phyloP scores from a whole-genome alignment of 2,113 vertebrate genomes.

The Agelaius phoeniceus region DNA sequence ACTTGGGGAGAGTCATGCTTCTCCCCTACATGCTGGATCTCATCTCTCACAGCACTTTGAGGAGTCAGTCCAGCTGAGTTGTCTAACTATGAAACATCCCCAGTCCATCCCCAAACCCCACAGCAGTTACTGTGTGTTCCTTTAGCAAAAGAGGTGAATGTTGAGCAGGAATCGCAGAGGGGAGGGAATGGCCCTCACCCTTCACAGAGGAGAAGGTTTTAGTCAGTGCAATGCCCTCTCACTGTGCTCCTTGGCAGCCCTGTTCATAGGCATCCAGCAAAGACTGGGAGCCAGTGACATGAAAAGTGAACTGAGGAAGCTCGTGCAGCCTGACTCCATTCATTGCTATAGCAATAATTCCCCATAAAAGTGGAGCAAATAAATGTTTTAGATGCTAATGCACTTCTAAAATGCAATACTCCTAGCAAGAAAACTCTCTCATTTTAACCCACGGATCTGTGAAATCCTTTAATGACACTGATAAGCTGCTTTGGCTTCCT shows the following conservation, averaged over 20 bases:
- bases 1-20: not conserved
- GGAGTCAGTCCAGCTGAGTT: not conserved
- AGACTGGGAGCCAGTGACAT: not conserved
- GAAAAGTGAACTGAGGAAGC: not conserved
- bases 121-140: not conserved
- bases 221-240: not conserved
- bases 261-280: not conserved
- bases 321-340: not conserved
- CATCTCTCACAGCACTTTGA: not conserved
- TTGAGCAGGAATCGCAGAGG: not conserved
- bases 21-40: rapidly evolving
- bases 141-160: not conserved
- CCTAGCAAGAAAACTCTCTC: not conserved
- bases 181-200: not conserved
- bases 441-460: not conserved
- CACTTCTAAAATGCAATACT: not conserved
- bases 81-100: not conserved
- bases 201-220: rapidly evolving
- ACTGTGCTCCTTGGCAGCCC: not conserved
- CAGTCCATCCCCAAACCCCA: not conserved
- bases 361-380: not conserved
- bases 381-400: not conserved
- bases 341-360: slow-evolving; percentile 9
- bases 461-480: not conserved
- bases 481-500: not conserved